A percentile compares a stretch with the other conserved stretches of the same genome.
phyloP scores from a whole-genome alignment of 2,113 vertebrate genomes.

The Charina bottae region DNA sequence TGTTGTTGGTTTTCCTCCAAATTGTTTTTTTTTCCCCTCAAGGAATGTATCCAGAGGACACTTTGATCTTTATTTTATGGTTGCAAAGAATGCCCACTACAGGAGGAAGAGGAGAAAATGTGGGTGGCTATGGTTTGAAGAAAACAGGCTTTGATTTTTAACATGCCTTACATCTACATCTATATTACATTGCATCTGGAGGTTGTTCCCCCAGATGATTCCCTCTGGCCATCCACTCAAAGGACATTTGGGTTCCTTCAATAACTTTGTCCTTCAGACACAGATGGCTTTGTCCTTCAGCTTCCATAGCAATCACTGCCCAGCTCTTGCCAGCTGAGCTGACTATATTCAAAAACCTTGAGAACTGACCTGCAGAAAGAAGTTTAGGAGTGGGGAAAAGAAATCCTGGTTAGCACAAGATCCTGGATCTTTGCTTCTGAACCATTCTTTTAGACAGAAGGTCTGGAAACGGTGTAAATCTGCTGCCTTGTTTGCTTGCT shows the following conservation, averaged over 20 bases:
- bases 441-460: neutral
- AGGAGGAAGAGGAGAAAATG: neutral
- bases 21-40: no score
- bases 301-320: neutral
- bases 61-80: no score
- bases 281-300: neutral
- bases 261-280: neutral
- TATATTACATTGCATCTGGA: neutral
- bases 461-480: slow-evolving; percentile 7
- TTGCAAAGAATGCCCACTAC: no score
- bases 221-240: neutral
- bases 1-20: neutral
- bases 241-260: neutral
- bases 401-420: neutral
- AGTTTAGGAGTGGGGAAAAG: neutral
- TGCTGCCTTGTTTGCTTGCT: slow-evolving; percentile 14
- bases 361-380: neutral
- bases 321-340: neutral
- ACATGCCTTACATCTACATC: neutral
- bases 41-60: no score
- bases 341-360: neutral
- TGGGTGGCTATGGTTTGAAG: no score
- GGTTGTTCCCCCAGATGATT: neutral
- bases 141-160: neutral
- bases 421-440: neutral